Evolutionary conservation across 2,113 vertebrate genomes (phyloP).

Genomic region (Symphodus melops): DNA sequence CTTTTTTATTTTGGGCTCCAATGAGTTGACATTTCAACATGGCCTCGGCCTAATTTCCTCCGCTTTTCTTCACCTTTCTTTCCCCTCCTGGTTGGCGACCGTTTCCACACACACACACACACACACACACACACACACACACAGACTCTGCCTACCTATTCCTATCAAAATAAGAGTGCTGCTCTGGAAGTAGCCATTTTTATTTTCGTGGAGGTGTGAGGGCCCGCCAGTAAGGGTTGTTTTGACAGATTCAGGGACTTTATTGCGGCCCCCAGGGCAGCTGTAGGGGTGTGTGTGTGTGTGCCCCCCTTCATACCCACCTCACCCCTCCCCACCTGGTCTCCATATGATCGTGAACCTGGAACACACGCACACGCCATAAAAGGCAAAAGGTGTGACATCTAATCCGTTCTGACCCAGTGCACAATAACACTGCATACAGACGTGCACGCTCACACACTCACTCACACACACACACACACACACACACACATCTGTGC

Average conservation of each 20-base stretch:
- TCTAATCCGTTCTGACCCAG: slow-evolving; percentile 6
- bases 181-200: slow-evolving; percentile 45
- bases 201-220: slow-evolving; percentile 53
- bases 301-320: slow-evolving; percentile 1
- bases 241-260: slow-evolving; percentile 65
- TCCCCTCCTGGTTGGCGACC: background rate
- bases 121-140: background rate
- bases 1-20: slow-evolving; percentile 70
- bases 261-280: slow-evolving; percentile 54
- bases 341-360: slow-evolving; percentile 62
- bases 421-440: background rate
- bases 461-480: too few species aligned
- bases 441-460: background rate
- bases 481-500: slow-evolving; percentile 12
- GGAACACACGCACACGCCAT: slow-evolving; percentile 32
- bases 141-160: slow-evolving; percentile 18
- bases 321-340: slow-evolving; percentile 60
- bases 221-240: slow-evolving; percentile 41
- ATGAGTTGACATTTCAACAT: slow-evolving; percentile 77
- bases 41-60: slow-evolving; percentile 69
- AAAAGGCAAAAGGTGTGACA: slow-evolving; percentile 65
- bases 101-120: slow-evolving; percentile 5
- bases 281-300: slow-evolving; percentile 41
- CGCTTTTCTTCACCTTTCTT: slow-evolving; percentile 68
- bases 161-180: slow-evolving; percentile 44